Conservation (phyloP, 2,113 vertebrate genomes). For the Plectropomus leopardus region DNA sequence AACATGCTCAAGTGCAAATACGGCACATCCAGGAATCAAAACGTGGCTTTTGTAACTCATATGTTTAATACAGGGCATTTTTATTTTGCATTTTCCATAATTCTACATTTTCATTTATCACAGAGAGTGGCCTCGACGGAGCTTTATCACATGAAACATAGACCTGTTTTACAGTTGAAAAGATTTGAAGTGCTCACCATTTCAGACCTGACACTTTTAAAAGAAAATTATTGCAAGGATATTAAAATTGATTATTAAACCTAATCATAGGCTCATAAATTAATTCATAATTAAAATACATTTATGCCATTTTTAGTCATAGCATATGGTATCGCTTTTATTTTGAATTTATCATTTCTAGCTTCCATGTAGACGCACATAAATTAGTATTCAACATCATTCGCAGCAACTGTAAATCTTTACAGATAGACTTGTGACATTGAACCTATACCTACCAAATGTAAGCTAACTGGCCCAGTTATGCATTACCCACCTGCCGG, state of each 20-base stretch:
- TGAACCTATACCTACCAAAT: neutral
- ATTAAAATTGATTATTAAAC: neutral
- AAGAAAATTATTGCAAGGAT: neutral
- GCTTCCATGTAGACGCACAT: neutral
- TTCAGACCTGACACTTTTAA: neutral
- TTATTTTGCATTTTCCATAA: neutral
- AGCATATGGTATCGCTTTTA: neutral
- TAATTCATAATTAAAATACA: neutral
- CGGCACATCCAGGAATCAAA: neutral
- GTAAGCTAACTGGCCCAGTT: conserved; percentile 19
- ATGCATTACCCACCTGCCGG: conserved; percentile 6
- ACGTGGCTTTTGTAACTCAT: neutral
- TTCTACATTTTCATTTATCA: no score
- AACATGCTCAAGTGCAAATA: neutral
- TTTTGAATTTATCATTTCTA: neutral
- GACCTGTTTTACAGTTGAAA: neutral
- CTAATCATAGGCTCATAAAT: neutral
- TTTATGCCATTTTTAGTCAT: neutral
- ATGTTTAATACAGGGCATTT: neutral
- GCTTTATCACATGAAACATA: neutral
- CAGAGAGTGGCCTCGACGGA: neutral
- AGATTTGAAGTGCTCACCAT: neutral
- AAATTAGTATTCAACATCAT: neutral
- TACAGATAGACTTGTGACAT: neutral
- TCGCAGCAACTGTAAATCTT: neutral